Evolutionary conservation across 2,888 invertebrate species (phyloP).

Genomic region (Argynnis bischoffii): DNA sequence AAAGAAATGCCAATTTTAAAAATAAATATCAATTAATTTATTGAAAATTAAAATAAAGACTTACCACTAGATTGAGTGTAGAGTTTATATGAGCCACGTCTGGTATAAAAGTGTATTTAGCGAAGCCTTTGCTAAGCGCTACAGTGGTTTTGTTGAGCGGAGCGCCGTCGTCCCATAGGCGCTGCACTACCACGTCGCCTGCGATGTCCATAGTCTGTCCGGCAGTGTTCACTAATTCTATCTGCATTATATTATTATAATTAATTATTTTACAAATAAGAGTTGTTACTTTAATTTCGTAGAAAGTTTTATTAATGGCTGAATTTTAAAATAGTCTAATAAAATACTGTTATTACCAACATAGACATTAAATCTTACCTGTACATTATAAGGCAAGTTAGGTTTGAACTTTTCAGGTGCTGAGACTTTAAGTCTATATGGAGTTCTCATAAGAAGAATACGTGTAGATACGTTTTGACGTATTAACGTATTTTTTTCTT

Average conservation of each 20-base stretch:
- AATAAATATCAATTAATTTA: neutral
- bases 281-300: too few relatives aligned
- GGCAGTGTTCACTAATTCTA: conserved; percentile 67
- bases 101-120: conserved; percentile 62
- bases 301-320: too few relatives aligned
- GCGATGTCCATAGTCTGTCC: conserved; percentile 59
- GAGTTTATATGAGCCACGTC: conserved; percentile 79
- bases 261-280: too few relatives aligned
- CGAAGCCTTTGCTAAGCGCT: conserved; percentile 58
- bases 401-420: conserved; percentile 95
- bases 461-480: conserved; percentile 89
- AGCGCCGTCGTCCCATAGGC: conserved; percentile 74
- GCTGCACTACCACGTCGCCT: conserved; percentile 66
- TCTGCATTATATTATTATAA: conserved; percentile 46
- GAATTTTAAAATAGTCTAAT: too few relatives aligned
- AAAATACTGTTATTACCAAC: too few relatives aligned
- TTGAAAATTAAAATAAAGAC: conserved; percentile 24
- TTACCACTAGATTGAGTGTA: conserved; percentile 88
- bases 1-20: too few relatives aligned
- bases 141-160: conserved; percentile 65
- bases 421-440: conserved; percentile 87
- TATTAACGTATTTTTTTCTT: conserved; percentile 93
- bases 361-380: conserved; percentile 70
- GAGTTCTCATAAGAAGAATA: conserved; percentile 82
- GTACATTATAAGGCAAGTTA: conserved; percentile 91